Evolutionary conservation across 2,797 vertebrate species (phyloP).

Genomic region (Peromyscus nudipes): DNA sequence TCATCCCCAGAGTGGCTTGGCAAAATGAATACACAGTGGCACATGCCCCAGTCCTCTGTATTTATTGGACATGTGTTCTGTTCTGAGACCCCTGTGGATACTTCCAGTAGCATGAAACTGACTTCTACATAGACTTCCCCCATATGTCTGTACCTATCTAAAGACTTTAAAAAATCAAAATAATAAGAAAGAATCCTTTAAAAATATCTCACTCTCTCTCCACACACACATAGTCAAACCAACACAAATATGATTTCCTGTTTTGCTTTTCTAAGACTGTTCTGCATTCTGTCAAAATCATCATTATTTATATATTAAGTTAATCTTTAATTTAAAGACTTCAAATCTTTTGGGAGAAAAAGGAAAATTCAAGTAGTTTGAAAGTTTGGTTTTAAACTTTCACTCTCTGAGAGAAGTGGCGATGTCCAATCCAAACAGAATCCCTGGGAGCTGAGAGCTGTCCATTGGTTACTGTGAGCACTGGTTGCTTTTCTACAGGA

Average conservation of each 20-base stretch:
- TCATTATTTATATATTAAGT: constrained; percentile 80
- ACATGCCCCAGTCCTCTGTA: not conserved
- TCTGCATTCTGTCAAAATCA: constrained; percentile 8
- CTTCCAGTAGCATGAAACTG: not conserved
- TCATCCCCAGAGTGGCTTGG: not conserved
- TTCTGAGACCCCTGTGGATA: not conserved
- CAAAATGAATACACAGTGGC: not conserved
- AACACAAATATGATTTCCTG: constrained; percentile 86
- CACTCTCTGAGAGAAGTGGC: not conserved
- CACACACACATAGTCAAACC: constrained; percentile 57
- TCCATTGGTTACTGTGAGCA: not conserved
- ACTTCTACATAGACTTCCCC: not conserved
- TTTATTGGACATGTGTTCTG: not conserved
- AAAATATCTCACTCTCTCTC: constrained; percentile 79
- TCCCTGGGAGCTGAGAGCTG: not conserved
- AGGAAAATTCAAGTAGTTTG: not conserved
- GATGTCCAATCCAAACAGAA: not conserved
- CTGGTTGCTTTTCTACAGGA: not conserved
- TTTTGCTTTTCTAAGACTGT: not conserved
- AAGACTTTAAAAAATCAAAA: constrained; percentile 8
- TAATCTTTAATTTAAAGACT: not conserved
- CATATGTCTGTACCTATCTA: not conserved
- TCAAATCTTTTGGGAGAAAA: not conserved
- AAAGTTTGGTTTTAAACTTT: not conserved
- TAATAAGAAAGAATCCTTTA: constrained; percentile 72